Base-by-base conservation (phyloP, 1,140 invertebrate genomes). In the Hycleus phaleratus region DNA sequence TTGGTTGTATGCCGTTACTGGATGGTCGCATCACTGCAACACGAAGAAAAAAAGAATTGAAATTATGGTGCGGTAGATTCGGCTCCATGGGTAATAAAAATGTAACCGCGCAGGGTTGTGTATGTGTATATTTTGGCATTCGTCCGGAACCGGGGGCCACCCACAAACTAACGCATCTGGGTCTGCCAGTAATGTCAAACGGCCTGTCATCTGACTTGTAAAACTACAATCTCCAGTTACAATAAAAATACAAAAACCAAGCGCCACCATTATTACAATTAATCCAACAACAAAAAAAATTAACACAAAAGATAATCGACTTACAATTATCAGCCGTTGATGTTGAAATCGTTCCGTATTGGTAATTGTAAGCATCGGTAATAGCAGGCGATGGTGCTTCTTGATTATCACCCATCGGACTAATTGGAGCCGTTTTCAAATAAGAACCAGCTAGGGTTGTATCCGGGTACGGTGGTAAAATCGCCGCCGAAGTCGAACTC, bases 1-100 rank as follows among this genome's bases (percentile, higher is more conserved):
- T 56, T 3, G 68, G 60, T 49, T 72, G 67, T 59, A 70, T 62
- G n/a, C 62, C 59, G 42, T 65, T 69, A 24, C 62, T 64, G 1
- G 68, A 62, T n/a, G 67, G 60, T 45, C 70, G 61, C 68, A 71
- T 68, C 60, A 71, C 71, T 72, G 60, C 3, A 67, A 69, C 43
- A 52, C 61, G 59, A 65, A 49, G 45, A 51, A 62, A 40, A 9
- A 26, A 42, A 42, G 4, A 42, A 42, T 42, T 42, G 4, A 4
- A 7, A 42, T 42, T 5, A n/a, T 42, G 4, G 9, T 11, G 9
- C 6, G 40, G 10, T 42, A n/a, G 40, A 32, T 32, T 32, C 18
- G 18, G 18, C 18, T 18, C 18, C 18, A 18, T 18, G 38, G 40
- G 10, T n/a, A 42, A 42, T 42, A 11, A 42, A n/a, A 42, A 42